Conservation (phyloP, 2,888 invertebrate species). For the Aleiodes testaceus region DNA sequence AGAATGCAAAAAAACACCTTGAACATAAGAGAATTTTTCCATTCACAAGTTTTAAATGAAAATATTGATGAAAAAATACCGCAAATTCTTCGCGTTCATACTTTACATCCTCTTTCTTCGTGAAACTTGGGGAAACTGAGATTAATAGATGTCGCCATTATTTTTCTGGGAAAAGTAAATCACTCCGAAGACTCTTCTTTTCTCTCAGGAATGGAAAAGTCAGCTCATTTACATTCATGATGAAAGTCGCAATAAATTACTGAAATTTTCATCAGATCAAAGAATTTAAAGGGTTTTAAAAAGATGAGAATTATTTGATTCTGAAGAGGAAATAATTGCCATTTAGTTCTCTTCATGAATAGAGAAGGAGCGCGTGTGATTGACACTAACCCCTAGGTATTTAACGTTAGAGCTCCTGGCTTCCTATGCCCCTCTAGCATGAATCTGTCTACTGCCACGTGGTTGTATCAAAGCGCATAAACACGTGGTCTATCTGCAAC, state of each 20-base stretch:
- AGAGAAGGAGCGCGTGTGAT: not conserved
- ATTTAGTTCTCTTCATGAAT: constrained; percentile 26
- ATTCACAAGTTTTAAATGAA: too few species aligned
- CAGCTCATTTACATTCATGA: not conserved
- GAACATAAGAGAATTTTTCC: too few species aligned
- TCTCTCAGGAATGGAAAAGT: not conserved
- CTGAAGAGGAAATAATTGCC: not conserved
- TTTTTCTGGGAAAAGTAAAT: too few species aligned
- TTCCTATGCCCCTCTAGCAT: constrained; percentile 19
- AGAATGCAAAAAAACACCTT: too few species aligned
- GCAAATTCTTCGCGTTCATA: too few species aligned
- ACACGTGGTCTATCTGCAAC: constrained; percentile 29
- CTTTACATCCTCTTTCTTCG: too few species aligned
- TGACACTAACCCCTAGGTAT: constrained; percentile 27
- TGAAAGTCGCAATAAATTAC: constrained; percentile 29
- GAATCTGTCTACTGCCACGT: constrained; percentile 33
- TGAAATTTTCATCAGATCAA: constrained; percentile 22
- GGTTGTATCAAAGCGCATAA: constrained; percentile 24
- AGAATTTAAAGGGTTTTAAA: too few species aligned
- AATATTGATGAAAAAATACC: too few species aligned
- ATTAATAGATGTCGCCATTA: too few species aligned
- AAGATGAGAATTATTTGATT: too few species aligned
- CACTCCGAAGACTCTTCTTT: too few species aligned
- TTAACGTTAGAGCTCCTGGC: constrained; percentile 33
- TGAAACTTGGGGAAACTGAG: too few species aligned